Evolutionary conservation across 2,888 invertebrate genomes (phyloP), one percentile per base, ranked within the genome.

Genomic region (Drosophila greeni): DNA sequence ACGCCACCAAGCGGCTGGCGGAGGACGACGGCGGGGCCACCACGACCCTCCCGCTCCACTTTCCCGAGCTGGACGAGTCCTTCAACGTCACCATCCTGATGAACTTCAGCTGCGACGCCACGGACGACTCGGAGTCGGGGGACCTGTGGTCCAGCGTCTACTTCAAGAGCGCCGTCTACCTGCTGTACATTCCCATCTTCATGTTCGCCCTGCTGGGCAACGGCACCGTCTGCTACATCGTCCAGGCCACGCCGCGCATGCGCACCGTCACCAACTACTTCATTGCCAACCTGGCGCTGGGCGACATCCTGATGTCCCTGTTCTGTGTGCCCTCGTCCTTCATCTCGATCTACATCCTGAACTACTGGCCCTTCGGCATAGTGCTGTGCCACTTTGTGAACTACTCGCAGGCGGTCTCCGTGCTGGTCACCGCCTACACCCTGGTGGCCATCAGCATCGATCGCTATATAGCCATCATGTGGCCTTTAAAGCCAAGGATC

Each of bases 301-400:
- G 97, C 39, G 97, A 97, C 87, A 93, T 97, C 66, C 89, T 97
- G 59, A 96, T 97, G 93, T 95, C 96, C 0, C 85, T 95, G 24
- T 94, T 97, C 82, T 97, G 97, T 88, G 94, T 97, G 70, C 97
- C 97, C 3, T 97, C 97, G 85, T 94, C 96, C 2, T 96, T 95
- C 83, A 92, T 96, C 26, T 92, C 96, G 12, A 93, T 93, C 80
- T 90, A 95, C 51, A 90, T 97, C 73, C 90, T 95, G 40, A 93
- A 93, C 84, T 94, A 95, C 85, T 97, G 97, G 97, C 95, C 96
- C 0, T 97, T 97, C 85, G 96, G 96, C 2, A 90, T 90, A 18
- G 90, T 92, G 37, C 91, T 97, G 89, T 97, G 97, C 87, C 93
- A 94, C 68, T 89, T 94, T 36, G 95, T 97, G 74, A 94, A 94